Evolutionary conservation across 2,113 vertebrate genomes (phyloP), one percentile per base, ranked within the genome.

Genomic region (Aegypius monachus): DNA sequence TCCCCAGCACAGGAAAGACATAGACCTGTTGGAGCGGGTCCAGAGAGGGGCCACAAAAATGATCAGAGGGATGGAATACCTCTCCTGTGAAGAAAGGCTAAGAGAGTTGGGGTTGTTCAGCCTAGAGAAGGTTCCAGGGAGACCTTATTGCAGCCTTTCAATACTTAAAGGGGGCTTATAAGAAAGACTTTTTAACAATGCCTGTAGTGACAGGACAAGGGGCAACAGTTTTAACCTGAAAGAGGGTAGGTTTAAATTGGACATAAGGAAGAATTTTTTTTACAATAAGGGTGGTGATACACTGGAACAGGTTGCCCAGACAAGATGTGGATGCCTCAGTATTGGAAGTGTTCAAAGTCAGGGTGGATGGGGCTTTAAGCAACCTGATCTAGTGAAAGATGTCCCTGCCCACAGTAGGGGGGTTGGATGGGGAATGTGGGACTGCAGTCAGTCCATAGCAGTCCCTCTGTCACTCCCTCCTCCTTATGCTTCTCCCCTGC

Each of bases 341-440:
- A 12, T 1, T 48, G 22, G 8, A 70, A 16, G 29, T 7, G 11
- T 59, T 71, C 81, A 83, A 29, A 23, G 29, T 10, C 55, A 71
- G 36, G 18, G 1, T 59, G 43, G 29, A 59, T 1, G 0, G 55
- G 18, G 36, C 36, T 50, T 42, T 42, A 18, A 71, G 36, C 31
- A 61, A 71, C 55, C 10, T 71, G 22, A 22, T 27, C 31, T 17
- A 50, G 7, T 29, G 11, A 22, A 50, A 40, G 29, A 50, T 42
- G 23, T 34, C 18, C 23, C 22, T 48, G n/a, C 21, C 26, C 14
- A 27, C 1, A 2, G 17, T 5, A 53, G 16, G 2, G 26, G 4
- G 7, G 23, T 23, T 59, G 45, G 27, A 71, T 4, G 3, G 43
- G n/a, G 19, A 81, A 66, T 11, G 27, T 32, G 20, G n/a, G 50